phyloP scores from a whole-genome alignment of 2,888 invertebrate genomes.

The Brachylomia viminalis region DNA sequence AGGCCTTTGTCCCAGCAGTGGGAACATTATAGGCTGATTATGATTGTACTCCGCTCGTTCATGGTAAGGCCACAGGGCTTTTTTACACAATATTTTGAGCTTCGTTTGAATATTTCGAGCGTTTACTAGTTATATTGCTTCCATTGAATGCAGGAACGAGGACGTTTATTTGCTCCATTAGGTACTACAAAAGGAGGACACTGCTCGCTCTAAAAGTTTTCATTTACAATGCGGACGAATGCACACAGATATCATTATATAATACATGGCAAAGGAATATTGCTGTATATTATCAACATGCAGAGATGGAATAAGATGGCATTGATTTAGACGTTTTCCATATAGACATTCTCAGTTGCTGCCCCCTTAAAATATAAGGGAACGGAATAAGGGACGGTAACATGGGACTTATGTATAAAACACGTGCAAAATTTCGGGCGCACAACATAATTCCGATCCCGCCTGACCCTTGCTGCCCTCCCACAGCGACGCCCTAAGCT shows the following conservation, averaged over 20 bases:
- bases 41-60: no score
- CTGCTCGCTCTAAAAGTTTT: background rate
- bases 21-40: no score
- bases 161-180: constrained; percentile 12
- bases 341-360: background rate
- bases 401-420: background rate
- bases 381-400: no score
- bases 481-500: no score
- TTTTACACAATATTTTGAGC: background rate
- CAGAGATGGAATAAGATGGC: background rate
- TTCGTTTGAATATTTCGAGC: constrained; percentile 6
- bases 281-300: background rate
- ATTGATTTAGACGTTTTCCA: background rate
- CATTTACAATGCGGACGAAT: constrained; percentile 2
- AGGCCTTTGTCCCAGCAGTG: no score
- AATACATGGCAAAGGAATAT: background rate
- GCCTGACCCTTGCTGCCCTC: no score
- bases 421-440: no score
- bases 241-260: background rate
- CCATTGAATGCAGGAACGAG: background rate
- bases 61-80: no score
- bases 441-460: no score
- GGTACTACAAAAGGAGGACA: background rate
- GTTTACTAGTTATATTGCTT: no score
- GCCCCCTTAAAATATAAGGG: no score